phyloP scores from a whole-genome alignment of 2,797 vertebrate species.

The Oryzias sinensis region DNA sequence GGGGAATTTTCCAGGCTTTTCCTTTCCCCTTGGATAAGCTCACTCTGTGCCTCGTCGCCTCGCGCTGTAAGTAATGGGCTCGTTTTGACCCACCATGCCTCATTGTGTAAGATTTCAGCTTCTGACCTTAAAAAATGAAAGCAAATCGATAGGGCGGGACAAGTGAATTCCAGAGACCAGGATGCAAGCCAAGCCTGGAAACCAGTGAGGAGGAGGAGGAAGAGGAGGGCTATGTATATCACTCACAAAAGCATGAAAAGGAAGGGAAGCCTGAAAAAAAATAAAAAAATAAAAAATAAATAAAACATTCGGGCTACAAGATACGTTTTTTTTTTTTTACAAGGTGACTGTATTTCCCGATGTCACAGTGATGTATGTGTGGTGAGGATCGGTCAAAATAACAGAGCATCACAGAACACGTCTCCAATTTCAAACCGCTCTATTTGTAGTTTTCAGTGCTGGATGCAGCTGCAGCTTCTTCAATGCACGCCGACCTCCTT shows the following conservation, averaged over 20 bases:
- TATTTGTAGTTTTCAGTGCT: too few species aligned
- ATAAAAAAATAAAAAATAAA: too few species aligned
- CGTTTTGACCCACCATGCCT: slow-evolving; percentile 69
- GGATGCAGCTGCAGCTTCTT: too few species aligned
- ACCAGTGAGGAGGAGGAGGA: slow-evolving; percentile 32
- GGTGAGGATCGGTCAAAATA: too few species aligned
- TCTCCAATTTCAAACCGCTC: too few species aligned
- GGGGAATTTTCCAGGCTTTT: slow-evolving; percentile 30
- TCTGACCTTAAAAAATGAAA: slow-evolving; percentile 80
- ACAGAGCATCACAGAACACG: too few species aligned
- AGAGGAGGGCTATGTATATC: slow-evolving; percentile 30
- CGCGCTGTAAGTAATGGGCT: slow-evolving; percentile 70
- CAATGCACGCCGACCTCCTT: too few species aligned
- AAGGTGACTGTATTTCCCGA: too few species aligned
- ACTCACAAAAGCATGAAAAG: slow-evolving; percentile 47
- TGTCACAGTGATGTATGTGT: too few species aligned
- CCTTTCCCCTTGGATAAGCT: slow-evolving; percentile 56
- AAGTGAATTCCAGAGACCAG: slow-evolving; percentile 68
- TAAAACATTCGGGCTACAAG: too few species aligned
- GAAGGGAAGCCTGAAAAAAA: neutral
- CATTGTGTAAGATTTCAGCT: slow-evolving; percentile 79
- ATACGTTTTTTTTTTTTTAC: too few species aligned
- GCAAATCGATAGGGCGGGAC: slow-evolving; percentile 75
- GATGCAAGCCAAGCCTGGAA: slow-evolving; percentile 66
- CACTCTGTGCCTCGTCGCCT: slow-evolving; percentile 45